These are phyloP conservation scores for Bombus consobrinus DNA, from an alignment of 1,140 invertebrate species.

Conservation along the genomic window DNA sequence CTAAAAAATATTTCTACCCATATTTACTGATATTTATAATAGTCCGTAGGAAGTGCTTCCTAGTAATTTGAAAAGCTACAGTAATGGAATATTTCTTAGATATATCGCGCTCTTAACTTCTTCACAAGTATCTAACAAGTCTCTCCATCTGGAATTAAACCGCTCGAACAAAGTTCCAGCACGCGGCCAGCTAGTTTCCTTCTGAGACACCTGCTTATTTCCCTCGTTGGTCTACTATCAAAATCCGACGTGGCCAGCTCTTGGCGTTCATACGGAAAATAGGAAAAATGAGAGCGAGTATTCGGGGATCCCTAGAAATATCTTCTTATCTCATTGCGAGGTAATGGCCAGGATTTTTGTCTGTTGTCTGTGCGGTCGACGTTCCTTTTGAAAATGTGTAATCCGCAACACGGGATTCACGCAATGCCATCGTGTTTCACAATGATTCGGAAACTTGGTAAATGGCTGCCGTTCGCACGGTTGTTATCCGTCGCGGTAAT, in stretches of 20 bases:
- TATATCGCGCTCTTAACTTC: too few relatives aligned
- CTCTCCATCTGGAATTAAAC: too few relatives aligned
- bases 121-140: background rate
- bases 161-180: background rate
- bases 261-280: background rate
- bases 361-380: too few relatives aligned
- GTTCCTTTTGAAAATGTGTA: background rate
- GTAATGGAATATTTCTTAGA: background rate
- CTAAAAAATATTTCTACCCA: too few relatives aligned
- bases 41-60: too few relatives aligned
- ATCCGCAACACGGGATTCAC: too few relatives aligned
- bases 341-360: background rate
- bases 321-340: background rate
- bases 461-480: slow-evolving; percentile 12
- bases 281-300: background rate
- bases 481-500: slow-evolving; percentile 35
- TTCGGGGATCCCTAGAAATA: background rate
- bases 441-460: slow-evolving; percentile 24
- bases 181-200: background rate
- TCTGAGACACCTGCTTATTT: background rate
- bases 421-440: background rate
- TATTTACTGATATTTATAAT: too few relatives aligned
- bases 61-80: background rate
- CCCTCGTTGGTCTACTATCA: background rate
- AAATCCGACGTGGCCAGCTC: too few relatives aligned